These are phyloP conservation scores for Tiliqua scincoides DNA, from an alignment of 2,113 vertebrate species.

Conservation along the genomic window DNA sequence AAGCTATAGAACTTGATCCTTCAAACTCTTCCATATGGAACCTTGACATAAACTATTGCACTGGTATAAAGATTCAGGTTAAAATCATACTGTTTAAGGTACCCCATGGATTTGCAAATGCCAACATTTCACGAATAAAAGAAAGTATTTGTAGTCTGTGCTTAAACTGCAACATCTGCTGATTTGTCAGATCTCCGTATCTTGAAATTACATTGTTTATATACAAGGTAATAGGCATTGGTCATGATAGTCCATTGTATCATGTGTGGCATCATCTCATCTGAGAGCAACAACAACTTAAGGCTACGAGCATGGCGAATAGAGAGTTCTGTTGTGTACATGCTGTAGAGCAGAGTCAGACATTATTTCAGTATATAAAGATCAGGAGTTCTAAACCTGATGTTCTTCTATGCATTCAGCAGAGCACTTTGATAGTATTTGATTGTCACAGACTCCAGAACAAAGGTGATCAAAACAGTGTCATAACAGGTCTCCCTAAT, in stretches of 20 bases:
- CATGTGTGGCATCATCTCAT: not conserved
- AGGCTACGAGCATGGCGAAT: not conserved
- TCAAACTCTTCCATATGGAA: constrained; percentile 43
- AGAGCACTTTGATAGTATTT: not conserved
- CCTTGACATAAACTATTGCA: constrained; percentile 28
- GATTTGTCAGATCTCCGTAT: constrained; percentile 13
- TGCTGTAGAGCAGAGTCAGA: not conserved
- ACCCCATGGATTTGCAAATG: not conserved
- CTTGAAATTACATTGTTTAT: not conserved
- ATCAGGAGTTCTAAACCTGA: not conserved
- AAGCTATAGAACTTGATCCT: constrained; percentile 12
- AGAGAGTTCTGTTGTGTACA: not conserved
- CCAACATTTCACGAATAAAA: constrained; percentile 20
- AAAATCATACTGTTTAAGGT: constrained; percentile 17
- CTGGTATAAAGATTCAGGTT: not conserved
- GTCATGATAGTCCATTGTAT: not conserved
- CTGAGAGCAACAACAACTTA: constrained; percentile 1
- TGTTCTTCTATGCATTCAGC: not conserved
- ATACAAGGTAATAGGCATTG: not conserved
- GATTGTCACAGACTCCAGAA: not conserved
- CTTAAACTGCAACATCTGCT: not conserved
- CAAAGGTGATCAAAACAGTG: not conserved
- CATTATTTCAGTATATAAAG: not conserved
- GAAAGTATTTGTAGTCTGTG: not conserved
- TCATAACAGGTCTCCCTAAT: not conserved